These are phyloP conservation scores for Salarias fasciatus DNA, from an alignment of 2,797 vertebrate species.

Conservation along the genomic window DNA sequence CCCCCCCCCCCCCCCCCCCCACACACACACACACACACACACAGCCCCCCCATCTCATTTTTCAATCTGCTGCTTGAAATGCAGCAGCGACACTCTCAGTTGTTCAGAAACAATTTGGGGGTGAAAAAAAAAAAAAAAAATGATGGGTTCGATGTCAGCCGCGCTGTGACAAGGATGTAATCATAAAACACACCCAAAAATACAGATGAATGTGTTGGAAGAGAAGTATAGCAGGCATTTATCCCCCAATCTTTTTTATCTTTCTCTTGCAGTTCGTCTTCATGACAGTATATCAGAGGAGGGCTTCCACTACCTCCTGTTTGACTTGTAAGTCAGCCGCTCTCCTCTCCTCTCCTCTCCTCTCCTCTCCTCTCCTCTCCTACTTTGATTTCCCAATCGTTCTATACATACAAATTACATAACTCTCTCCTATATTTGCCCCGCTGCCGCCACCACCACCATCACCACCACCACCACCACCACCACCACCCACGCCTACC, in stretches of 20 bases:
- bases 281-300: constrained; percentile 99
- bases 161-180: neutral
- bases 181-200: neutral
- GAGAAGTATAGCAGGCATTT: neutral
- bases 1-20: no score
- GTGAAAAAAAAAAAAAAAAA: no score
- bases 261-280: constrained; percentile 87
- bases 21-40: no score
- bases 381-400: constrained; percentile 3
- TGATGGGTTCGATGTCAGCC: neutral
- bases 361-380: neutral
- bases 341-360: neutral
- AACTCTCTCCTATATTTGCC: constrained; percentile 58
- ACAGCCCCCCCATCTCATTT: neutral
- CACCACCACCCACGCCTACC: constrained; percentile 57
- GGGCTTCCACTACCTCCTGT: constrained; percentile 97
- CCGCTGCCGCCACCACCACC: constrained; percentile 36
- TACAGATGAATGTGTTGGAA: neutral
- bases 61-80: constrained; percentile 23
- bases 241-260: constrained; percentile 27
- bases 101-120: no score
- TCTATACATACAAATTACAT: constrained; percentile 51
- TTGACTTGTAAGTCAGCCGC: constrained; percentile 95
- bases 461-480: constrained; percentile 46
- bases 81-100: no score